phyloP scores from a whole-genome alignment of 1,140 invertebrate genomes.

The Ectropis grisescens region DNA sequence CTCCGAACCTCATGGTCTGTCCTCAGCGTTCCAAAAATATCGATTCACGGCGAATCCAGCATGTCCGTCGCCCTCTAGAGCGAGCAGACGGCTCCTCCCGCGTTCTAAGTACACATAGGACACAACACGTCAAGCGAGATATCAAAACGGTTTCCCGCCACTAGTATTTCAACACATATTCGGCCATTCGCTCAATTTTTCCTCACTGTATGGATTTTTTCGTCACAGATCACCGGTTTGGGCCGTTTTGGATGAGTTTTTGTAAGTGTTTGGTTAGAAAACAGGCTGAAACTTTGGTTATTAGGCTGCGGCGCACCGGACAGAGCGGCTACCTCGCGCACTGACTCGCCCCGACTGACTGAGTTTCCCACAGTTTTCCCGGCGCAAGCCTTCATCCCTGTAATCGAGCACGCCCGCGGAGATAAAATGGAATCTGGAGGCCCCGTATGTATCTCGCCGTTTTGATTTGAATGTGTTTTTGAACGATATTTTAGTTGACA shows the following conservation, averaged over 20 bases:
- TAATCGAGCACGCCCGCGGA: slow-evolving; percentile 60
- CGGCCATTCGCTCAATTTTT: slow-evolving; percentile 18
- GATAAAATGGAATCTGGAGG: slow-evolving; percentile 41
- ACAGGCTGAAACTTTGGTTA: slow-evolving; percentile 54
- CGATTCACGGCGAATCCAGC: slow-evolving; percentile 67
- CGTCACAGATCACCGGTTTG: slow-evolving; percentile 7
- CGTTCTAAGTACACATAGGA: slow-evolving; percentile 67
- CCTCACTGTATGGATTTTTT: not conserved
- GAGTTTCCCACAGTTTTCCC: slow-evolving; percentile 63
- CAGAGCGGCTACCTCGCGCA: slow-evolving; percentile 36
- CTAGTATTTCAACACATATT: slow-evolving; percentile 53
- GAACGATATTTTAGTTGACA: too few relatives aligned
- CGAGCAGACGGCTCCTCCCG: slow-evolving; percentile 60
- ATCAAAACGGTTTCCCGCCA: slow-evolving; percentile 68
- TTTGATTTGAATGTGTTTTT: too few relatives aligned
- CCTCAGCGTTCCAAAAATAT: slow-evolving; percentile 65
- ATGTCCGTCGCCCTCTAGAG: slow-evolving; percentile 66
- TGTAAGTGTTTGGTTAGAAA: slow-evolving; percentile 19
- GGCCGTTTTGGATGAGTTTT: slow-evolving; percentile 14
- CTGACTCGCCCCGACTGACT: slow-evolving; percentile 58
- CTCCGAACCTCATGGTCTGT: slow-evolving; percentile 58
- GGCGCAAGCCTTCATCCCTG: slow-evolving; percentile 67
- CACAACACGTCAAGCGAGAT: slow-evolving; percentile 67
- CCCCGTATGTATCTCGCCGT: too few relatives aligned
- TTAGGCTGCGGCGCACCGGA: slow-evolving; percentile 24